Base-by-base conservation (phyloP, 2,113 vertebrate species). In the Martes martes region DNA sequence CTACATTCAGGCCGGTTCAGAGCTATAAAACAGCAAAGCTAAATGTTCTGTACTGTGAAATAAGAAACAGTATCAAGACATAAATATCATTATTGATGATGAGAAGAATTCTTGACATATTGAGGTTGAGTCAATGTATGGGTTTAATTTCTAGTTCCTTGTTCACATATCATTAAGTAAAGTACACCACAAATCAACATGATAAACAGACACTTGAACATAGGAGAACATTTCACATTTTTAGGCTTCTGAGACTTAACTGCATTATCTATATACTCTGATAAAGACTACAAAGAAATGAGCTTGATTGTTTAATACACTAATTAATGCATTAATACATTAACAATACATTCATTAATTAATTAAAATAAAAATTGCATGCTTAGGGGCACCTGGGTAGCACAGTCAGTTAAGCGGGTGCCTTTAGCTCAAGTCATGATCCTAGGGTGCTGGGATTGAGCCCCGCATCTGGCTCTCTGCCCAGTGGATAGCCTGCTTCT, bases 51-150 rank as follows among this genome's bases (percentile, higher is more conserved):
- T 50, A 57, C n/a, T 89, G 4, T 74, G n/a, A 95, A 57, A 95
- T 57, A 26, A 6, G 73, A 84, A 42, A 24, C 36, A 67, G 26
- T 26, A 45, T 73, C 4, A 73, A 83, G 71, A 74, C 57, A 36
- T 65, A 96, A 96, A 89, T 88, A 89, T 67, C 26, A 16, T 80
- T 57, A 76, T 7, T 59, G 47, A 81, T 89, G 93, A 76, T 57
- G 26, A 96, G 50, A 85, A 65, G 9, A 45, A 78, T 81, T 89
- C 16, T 85, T 96, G 55, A 69, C 39, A 50, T 89, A 42, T 26
- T 55, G 1, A 65, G 11, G 11, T 7, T 67, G 24, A 94, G 7
- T 89, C 15, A 73, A 92, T 33, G 9, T 47, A 42, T 18, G 6
- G 11, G 73, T 50, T 94, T 85, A 94, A 89, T 65, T 92, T 80